phyloP scores from a whole-genome alignment of 2,888 invertebrate genomes.

The Harmothoe impar region DNA sequence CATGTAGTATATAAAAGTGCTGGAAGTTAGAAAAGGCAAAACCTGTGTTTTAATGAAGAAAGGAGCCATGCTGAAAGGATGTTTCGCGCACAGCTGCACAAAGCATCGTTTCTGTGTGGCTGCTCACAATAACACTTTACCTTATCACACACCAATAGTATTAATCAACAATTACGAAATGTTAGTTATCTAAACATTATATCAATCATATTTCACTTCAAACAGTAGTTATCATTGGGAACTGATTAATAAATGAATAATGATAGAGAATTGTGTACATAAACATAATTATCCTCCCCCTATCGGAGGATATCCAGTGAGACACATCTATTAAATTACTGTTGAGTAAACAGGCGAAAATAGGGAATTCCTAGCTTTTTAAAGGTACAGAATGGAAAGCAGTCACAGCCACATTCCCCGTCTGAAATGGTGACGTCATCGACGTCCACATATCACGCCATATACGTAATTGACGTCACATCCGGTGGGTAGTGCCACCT shows the following conservation, averaged over 20 bases:
- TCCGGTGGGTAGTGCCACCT: not conserved
- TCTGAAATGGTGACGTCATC: not conserved
- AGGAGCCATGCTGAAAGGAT: not conserved
- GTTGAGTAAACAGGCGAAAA: not conserved
- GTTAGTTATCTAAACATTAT: not conserved
- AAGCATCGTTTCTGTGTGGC: too few species aligned
- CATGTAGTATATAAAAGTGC: too few species aligned
- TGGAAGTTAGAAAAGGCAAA: too few species aligned
- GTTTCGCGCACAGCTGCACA: too few species aligned
- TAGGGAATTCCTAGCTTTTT: too few species aligned
- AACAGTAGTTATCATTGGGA: not conserved
- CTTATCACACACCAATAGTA: too few species aligned
- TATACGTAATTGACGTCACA: not conserved
- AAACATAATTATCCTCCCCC: not conserved
- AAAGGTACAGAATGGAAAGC: not conserved
- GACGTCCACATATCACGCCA: not conserved
- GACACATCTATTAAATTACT: slow-evolving; percentile 3
- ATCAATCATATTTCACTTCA: not conserved
- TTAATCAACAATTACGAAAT: not conserved
- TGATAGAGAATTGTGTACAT: not conserved
- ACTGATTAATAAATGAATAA: not conserved
- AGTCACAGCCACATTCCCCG: slow-evolving; percentile 7
- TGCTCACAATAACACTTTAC: too few species aligned
- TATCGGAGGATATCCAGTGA: not conserved
- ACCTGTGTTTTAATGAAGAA: too few species aligned